A percentile compares a stretch with the other conserved stretches of the same genome.
phyloP scores from a whole-genome alignment of 2,113 vertebrate genomes.

The Pagrus major region DNA sequence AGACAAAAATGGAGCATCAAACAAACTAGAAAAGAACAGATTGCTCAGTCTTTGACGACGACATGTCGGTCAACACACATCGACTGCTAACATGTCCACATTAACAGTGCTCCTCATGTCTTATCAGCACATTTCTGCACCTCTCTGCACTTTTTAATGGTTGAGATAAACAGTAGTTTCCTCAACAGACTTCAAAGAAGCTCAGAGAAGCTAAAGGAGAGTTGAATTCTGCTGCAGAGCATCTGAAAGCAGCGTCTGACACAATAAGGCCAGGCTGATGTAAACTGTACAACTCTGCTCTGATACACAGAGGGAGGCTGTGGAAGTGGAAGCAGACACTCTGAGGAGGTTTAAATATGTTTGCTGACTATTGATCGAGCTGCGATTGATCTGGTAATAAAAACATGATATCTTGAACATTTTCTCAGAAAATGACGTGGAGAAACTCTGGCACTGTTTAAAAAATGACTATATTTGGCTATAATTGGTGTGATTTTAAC shows the following conservation, averaged over 20 bases:
- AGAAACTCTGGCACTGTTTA: background rate
- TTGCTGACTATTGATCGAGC: background rate
- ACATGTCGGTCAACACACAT: background rate
- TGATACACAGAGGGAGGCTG: background rate
- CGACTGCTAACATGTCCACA: background rate
- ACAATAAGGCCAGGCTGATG: constrained; percentile 9
- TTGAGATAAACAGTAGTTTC: background rate
- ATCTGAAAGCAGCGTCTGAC: background rate
- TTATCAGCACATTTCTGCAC: background rate
- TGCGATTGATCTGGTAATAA: background rate
- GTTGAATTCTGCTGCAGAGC: background rate
- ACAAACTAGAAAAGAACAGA: no score
- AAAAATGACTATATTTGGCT: background rate
- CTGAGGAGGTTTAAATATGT: background rate
- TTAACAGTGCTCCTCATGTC: background rate
- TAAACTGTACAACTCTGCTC: background rate
- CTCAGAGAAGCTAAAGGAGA: background rate
- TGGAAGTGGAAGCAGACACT: background rate
- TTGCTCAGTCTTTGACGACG: background rate
- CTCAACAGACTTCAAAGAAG: background rate
- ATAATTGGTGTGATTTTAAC: background rate
- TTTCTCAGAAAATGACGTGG: background rate
- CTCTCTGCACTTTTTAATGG: background rate
- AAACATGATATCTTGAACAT: background rate
- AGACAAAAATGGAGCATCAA: no score